These are phyloP conservation scores for Amphiprion percula DNA, from an alignment of 2,113 vertebrate genomes.

Conservation along the genomic window DNA sequence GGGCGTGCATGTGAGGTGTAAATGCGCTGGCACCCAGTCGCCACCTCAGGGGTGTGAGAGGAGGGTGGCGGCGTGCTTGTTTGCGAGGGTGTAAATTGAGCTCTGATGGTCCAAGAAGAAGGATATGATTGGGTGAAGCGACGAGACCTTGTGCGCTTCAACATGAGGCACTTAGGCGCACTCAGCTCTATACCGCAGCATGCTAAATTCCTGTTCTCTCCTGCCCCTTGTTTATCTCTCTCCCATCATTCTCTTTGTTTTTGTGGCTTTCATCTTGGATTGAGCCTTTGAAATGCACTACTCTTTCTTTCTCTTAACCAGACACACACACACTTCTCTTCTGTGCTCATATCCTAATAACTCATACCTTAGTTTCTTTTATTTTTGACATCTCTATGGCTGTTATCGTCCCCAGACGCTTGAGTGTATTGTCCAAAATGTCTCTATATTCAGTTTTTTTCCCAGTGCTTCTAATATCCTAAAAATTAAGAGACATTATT, in stretches of 20 bases:
- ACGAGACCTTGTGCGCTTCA: conserved; percentile 54
- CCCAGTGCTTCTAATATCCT: conserved; percentile 15
- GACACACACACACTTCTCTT: conserved; percentile 20
- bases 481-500: background rate
- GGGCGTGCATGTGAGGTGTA: conserved; percentile 75
- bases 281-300: conserved; percentile 75
- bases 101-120: conserved; percentile 69
- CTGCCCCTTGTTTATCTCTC: conserved; percentile 59
- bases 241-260: conserved; percentile 69
- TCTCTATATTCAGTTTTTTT: conserved; percentile 18
- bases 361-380: conserved; percentile 23
- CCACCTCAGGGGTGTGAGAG: conserved; percentile 73
- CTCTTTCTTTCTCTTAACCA: conserved; percentile 20
- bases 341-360: conserved; percentile 42
- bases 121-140: conserved; percentile 75
- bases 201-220: conserved; percentile 64
- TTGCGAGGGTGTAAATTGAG: conserved; percentile 84
- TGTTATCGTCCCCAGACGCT: conserved; percentile 26
- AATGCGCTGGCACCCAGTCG: conserved; percentile 78
- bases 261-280: conserved; percentile 75
- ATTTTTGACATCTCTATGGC: conserved; percentile 21
- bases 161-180: conserved; percentile 56
- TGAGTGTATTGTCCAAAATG: conserved; percentile 7
- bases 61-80: conserved; percentile 45
- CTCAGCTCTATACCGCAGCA: conserved; percentile 57